Percentiles rank a stretch among this genome's conserved stretches.
Conservation (phyloP, 1,140 invertebrate genomes). For the Drosophila micromelanica region DNA sequence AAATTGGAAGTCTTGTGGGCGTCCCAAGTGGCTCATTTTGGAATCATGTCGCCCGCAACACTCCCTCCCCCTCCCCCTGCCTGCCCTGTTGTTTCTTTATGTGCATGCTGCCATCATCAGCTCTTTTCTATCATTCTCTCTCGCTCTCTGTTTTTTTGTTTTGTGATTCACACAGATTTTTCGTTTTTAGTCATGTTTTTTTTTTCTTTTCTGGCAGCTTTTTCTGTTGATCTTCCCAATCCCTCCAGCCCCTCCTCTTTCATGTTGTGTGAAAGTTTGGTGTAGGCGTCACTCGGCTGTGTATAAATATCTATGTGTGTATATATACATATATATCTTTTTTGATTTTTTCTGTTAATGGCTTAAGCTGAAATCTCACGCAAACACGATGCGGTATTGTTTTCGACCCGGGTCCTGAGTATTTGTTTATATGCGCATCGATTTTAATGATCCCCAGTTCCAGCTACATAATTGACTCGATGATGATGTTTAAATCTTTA, state of each 20-base stretch:
- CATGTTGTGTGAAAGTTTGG: constrained; percentile 58
- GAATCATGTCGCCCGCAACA: not conserved
- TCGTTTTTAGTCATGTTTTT: constrained; percentile 18
- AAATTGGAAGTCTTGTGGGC: constrained; percentile 40
- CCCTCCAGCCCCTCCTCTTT: constrained; percentile 20
- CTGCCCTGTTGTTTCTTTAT: too few relatives aligned
- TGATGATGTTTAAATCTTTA: constrained; percentile 20
- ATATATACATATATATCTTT: constrained; percentile 4
- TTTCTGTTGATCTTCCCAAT: constrained; percentile 21
- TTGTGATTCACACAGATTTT: constrained; percentile 15
- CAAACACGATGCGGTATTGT: constrained; percentile 16
- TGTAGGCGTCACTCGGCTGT: constrained; percentile 40
- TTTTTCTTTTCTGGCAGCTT: constrained; percentile 5
- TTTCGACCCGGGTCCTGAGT: constrained; percentile 3
- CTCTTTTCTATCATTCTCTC: not conserved
- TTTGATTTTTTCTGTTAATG: constrained; percentile 35
- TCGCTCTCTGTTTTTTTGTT: not conserved
- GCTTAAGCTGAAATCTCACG: constrained; percentile 39
- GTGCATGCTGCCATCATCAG: too few relatives aligned
- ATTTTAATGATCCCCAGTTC: constrained; percentile 31
- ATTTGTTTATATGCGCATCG: constrained; percentile 47
- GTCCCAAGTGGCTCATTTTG: constrained; percentile 45
- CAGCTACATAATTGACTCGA: constrained; percentile 37
- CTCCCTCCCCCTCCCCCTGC: not conserved
- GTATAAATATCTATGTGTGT: constrained; percentile 2